Percentiles rank a stretch among this genome's conserved stretches.
Evolutionary conservation across 2,113 vertebrate genomes (phyloP).

Genomic region (Pygoscelis antarcticus): DNA sequence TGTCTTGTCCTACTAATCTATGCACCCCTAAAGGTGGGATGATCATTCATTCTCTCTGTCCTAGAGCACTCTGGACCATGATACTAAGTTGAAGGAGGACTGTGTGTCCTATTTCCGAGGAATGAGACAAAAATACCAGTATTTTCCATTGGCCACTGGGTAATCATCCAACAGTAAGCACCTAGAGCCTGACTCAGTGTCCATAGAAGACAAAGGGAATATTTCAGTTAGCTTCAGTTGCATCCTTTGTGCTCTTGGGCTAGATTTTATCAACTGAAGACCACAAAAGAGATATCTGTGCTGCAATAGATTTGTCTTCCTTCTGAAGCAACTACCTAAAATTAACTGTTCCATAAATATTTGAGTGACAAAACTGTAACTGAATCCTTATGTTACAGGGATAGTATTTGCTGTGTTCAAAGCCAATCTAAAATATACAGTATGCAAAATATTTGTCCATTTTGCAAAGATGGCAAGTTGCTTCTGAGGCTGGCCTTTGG

Average conservation of each 20-base stretch:
- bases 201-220: not conserved
- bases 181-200: not conserved
- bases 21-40: not conserved
- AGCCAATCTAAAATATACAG: not conserved
- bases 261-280: not conserved
- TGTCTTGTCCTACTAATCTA: not conserved
- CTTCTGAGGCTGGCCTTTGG: not conserved
- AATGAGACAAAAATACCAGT: not conserved
- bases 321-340: not conserved
- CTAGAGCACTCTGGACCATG: not conserved
- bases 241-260: not conserved
- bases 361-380: not conserved
- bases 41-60: not conserved
- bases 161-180: not conserved
- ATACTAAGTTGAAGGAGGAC: not conserved
- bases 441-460: not conserved
- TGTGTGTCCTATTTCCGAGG: not conserved
- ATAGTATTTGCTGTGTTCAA: not conserved
- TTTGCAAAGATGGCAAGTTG: not conserved
- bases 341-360: not conserved
- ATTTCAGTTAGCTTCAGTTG: not conserved
- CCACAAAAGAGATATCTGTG: not conserved
- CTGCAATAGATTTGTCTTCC: not conserved
- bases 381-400: not conserved
- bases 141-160: not conserved